Evolutionary conservation across 2,113 vertebrate species (phyloP).

Genomic region (Macroglossus sobrinus): DNA sequence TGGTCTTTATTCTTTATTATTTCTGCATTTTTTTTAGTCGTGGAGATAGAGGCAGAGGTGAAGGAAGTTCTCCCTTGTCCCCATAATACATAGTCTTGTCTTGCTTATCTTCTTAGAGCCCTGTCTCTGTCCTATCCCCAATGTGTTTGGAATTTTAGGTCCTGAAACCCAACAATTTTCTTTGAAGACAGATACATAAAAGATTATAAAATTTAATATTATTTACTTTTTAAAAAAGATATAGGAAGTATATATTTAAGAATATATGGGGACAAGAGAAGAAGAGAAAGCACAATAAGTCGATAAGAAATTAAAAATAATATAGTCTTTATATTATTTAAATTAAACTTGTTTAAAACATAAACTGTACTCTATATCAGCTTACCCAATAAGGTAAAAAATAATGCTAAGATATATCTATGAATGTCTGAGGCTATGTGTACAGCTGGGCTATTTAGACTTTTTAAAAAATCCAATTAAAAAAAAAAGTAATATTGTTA

Average conservation of each 20-base stretch:
- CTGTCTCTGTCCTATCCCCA: not conserved
- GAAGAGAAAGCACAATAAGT: not conserved
- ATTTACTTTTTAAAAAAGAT: not conserved
- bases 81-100: not conserved
- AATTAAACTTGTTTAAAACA: not conserved
- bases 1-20: not conserved
- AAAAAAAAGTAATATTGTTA: not conserved
- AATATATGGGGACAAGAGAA: not conserved
- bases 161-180: not conserved
- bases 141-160: not conserved
- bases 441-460: not conserved
- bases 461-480: conserved; percentile 15
- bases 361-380: not conserved
- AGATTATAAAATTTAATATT: not conserved
- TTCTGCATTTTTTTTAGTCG: not conserved
- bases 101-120: not conserved
- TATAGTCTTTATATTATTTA: not conserved
- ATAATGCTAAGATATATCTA: not conserved
- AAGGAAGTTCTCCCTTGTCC: not conserved
- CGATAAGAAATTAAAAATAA: not conserved
- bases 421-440: not conserved
- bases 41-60: not conserved
- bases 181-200: not conserved
- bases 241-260: not conserved
- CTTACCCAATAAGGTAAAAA: not conserved